Evolutionary conservation across 2,113 vertebrate species (phyloP).

Genomic region (Phyllopteryx taeniolatus): DNA sequence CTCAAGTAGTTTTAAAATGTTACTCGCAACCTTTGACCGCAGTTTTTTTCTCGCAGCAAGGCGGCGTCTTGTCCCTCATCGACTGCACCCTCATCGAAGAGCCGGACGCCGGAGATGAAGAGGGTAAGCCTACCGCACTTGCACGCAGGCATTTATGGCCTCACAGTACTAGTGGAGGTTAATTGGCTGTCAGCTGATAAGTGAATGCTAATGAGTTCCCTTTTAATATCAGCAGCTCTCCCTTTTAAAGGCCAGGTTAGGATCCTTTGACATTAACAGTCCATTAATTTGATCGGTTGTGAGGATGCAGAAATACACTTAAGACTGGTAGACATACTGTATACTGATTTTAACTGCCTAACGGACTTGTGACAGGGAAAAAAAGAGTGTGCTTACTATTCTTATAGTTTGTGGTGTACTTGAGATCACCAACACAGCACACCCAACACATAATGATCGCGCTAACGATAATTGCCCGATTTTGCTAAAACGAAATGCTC

Average conservation of each 20-base stretch:
- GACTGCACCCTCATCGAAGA: conserved; percentile 96
- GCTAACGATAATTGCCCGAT: too few species aligned
- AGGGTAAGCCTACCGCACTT: conserved; percentile 79
- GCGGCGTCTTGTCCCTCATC: conserved; percentile 92
- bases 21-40: background rate
- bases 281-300: conserved; percentile 15
- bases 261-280: conserved; percentile 52
- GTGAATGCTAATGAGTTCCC: conserved; percentile 40
- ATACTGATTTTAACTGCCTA: conserved; percentile 3
- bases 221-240: conserved; percentile 62
- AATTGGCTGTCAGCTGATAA: conserved; percentile 66
- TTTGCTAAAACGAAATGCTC: too few species aligned
- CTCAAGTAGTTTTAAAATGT: background rate
- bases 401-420: too few species aligned
- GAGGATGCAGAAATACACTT: conserved; percentile 7
- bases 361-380: conserved; percentile 1
- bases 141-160: conserved; percentile 24
- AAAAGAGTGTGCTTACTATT: too few species aligned
- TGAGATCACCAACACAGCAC: too few species aligned
- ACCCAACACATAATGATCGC: too few species aligned
- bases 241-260: conserved; percentile 64
- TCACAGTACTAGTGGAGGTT: conserved; percentile 50
- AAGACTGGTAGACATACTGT: conserved; percentile 4
- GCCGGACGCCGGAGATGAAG: conserved; percentile 86
- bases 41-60: conserved; percentile 78